Percentiles rank a stretch among this genome's conserved stretches.
Evolutionary conservation across 2,113 vertebrate species (phyloP).

Genomic region (Arothron firmamentum): DNA sequence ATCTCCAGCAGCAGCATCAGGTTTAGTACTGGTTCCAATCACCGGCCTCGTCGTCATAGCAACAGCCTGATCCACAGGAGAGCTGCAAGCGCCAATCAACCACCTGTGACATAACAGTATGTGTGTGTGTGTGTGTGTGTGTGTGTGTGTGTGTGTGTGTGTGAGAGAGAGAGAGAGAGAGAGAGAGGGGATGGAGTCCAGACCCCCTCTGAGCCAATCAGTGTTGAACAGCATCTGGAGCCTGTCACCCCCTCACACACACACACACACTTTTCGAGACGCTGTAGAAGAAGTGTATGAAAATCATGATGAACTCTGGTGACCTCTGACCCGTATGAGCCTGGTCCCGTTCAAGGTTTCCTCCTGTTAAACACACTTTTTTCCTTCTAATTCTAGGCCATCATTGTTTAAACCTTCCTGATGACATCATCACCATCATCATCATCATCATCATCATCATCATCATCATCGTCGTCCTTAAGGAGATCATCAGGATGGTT

Average conservation of each 20-base stretch:
- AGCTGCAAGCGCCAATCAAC: constrained; percentile 47
- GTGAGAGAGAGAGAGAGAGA: constrained; percentile 9
- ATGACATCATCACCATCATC: no score
- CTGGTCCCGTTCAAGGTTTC: no score
- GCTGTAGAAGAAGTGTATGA: no score
- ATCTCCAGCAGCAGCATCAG: neutral
- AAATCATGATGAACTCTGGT: no score
- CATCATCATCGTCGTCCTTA: no score
- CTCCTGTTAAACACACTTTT: no score
- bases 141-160: constrained; percentile 1
- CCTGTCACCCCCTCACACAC: constrained; percentile 22
- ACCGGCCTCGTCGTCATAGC: constrained; percentile 23
- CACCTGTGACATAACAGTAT: constrained; percentile 28
- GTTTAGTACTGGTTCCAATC: neutral
- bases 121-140: constrained; percentile 10
- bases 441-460: no score
- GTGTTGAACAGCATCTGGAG: constrained; percentile 5
- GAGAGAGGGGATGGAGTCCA: constrained; percentile 5
- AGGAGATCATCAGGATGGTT: neutral
- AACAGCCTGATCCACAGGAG: constrained; percentile 26
- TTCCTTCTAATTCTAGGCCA: no score
- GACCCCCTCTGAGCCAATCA: constrained; percentile 35
- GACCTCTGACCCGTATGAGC: no score
- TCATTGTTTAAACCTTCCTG: no score
- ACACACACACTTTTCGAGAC: neutral